Conservation (phyloP, 2,113 vertebrate genomes). For the Anser cygnoides region DNA sequence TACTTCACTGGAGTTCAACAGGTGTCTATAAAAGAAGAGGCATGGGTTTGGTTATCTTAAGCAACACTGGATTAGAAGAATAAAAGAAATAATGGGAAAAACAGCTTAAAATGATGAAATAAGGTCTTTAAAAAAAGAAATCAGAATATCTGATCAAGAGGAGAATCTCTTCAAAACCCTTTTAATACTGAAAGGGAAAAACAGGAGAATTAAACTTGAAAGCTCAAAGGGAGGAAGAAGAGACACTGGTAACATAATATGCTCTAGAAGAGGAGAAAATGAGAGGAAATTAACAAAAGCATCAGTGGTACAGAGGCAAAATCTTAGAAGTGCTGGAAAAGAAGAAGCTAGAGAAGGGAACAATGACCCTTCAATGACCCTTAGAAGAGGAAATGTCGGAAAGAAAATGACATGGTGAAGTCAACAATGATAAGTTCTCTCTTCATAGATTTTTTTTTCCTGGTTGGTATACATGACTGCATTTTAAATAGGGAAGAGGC, state of each 20-base stretch:
- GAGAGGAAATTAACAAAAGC: not conserved
- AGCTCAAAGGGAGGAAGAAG: not conserved
- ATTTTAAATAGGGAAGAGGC: not conserved
- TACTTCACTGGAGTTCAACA: not conserved
- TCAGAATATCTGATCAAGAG: not conserved
- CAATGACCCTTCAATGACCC: rapidly evolving
- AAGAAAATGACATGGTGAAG: not conserved
- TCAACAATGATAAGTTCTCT: not conserved
- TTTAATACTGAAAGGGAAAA: not conserved
- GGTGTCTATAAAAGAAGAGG: not conserved
- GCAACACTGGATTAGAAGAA: not conserved
- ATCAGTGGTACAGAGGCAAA: not conserved
- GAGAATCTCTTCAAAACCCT: not conserved
- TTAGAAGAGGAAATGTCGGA: not conserved
- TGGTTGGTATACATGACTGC: not conserved
- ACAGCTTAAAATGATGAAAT: not conserved
- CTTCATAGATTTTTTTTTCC: not conserved
- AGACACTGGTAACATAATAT: not conserved
- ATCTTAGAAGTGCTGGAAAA: not conserved
- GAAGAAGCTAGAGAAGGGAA: not conserved
- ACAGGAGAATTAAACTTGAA: not conserved
- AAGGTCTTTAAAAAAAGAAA: not conserved
- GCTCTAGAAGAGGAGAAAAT: too few relatives aligned
- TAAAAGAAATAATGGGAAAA: not conserved
- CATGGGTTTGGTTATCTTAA: not conserved